Base-by-base conservation (phyloP, 2,113 vertebrate genomes). In the Barnardius zonarius region DNA sequence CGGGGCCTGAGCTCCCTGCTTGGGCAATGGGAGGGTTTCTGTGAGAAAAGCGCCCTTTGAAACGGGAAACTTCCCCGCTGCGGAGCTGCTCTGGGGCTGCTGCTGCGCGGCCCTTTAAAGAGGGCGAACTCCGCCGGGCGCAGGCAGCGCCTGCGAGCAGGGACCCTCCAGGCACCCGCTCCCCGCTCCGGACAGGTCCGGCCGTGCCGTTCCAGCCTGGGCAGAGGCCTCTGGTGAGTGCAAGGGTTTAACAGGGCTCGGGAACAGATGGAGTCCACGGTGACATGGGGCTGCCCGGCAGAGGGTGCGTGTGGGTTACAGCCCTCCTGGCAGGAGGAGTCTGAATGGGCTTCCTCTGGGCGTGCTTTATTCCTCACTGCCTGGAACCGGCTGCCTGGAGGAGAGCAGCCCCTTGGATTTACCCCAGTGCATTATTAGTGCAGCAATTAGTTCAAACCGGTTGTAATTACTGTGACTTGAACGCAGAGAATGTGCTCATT, bases 1-100 rank as follows among this genome's bases (percentile, higher is more conserved):
- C 31, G 55, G 3, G 55, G 19, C 55, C 19, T 10, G 55, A n/a
- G 33, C 55, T 59, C 55, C 7, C 23, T 14, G 33, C n/a, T 59
- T 90, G 35, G 66, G 94, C 68, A 96, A 94, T 25, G 10, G 6
- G 28, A 94, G 91, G 91, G 20, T 93, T 94, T 97, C 88, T 30
- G 1, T 1, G 86, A 95, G 46, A 57, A 61, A 57, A 16, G 16
- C 44, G 14, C 11, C 22, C 11, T 9, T 10, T 30, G 94, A 67
- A 81, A 86, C 28, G 2, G 4, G 4, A 23, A 66, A 88, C 28
- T 86, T 93, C 48, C 37, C 75, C 72, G 0, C 12, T 0, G 4
- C 20, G 7, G 24, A 43, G 83, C 27, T 20, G 9, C 15, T 61
- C 4, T 5, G 19, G 80, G 76, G 13, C 14, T 3, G 13, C 41